These are phyloP conservation scores for Malacoraja senta DNA, from an alignment of 2,797 vertebrate species.

Conservation along the genomic window DNA sequence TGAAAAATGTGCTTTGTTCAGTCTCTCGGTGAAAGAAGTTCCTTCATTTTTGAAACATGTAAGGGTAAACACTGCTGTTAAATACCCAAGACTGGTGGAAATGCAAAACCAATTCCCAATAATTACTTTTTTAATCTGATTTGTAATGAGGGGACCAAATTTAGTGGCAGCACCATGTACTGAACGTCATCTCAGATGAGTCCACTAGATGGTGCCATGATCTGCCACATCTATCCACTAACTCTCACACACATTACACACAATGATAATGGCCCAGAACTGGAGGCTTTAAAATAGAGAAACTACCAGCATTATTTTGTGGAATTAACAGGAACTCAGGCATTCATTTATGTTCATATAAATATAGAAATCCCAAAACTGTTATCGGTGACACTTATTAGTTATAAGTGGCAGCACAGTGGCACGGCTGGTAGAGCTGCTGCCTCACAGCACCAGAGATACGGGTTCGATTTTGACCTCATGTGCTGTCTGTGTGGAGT, in stretches of 20 bases:
- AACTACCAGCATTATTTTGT: no score
- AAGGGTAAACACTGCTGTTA: background rate
- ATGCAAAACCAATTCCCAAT: no score
- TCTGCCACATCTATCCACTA: background rate
- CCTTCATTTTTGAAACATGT: background rate
- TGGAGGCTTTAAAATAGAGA: background rate
- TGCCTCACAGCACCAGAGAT: no score
- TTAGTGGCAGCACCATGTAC: background rate
- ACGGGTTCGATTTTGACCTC: no score
- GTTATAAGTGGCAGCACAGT: no score
- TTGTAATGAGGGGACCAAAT: background rate
- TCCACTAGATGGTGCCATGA: constrained; percentile 3
- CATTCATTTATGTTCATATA: no score
- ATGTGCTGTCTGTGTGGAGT: no score
- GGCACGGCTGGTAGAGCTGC: no score
- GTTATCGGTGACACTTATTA: no score
- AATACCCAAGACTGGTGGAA: background rate
- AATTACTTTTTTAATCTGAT: background rate
- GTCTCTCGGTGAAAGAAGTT: background rate
- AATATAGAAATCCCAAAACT: no score
- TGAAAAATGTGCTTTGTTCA: background rate
- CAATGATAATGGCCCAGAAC: background rate
- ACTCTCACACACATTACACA: no score
- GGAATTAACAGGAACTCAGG: no score
- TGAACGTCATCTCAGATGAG: background rate